phyloP scores from a whole-genome alignment of 2,888 invertebrate species.

The Macrophya annulata region DNA sequence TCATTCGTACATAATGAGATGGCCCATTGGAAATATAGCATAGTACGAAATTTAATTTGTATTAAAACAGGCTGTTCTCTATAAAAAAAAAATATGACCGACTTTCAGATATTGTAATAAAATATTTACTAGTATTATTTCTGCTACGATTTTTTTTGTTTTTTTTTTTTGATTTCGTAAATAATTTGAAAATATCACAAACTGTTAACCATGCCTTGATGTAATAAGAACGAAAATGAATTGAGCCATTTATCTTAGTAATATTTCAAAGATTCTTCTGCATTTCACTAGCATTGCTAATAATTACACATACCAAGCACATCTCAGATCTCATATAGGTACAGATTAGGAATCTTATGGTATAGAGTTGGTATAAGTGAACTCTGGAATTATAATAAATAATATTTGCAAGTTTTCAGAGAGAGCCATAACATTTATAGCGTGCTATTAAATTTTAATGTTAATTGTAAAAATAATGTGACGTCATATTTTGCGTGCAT shows the following conservation, averaged over 20 bases:
- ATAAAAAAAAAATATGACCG: not conserved
- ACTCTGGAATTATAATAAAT: not conserved
- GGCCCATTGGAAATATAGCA: not conserved
- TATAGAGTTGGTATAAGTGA: not conserved
- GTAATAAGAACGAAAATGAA: not conserved
- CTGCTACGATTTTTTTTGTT: not conserved
- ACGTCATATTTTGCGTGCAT: conserved; percentile 65
- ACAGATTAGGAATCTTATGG: conserved; percentile 2
- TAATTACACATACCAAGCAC: not conserved
- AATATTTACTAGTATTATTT: not conserved
- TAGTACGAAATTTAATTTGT: not conserved
- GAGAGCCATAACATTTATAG: conserved; percentile 45
- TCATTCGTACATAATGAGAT: not conserved
- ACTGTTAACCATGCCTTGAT: no score
- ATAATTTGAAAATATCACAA: not conserved
- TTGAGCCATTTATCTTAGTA: not conserved
- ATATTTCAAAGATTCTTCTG: not conserved
- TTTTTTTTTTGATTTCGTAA: not conserved
- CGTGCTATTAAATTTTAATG: conserved; percentile 44
- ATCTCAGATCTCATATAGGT: conserved; percentile 43
- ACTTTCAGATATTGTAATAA: not conserved
- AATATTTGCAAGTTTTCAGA: conserved; percentile 37
- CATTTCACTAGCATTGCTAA: not conserved
- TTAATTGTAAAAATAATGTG: conserved; percentile 34
- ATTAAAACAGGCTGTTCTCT: not conserved